These are phyloP conservation scores for Sinocyclocheilus anshuiensis DNA, from an alignment of 2,113 vertebrate genomes.

Conservation along the genomic window DNA sequence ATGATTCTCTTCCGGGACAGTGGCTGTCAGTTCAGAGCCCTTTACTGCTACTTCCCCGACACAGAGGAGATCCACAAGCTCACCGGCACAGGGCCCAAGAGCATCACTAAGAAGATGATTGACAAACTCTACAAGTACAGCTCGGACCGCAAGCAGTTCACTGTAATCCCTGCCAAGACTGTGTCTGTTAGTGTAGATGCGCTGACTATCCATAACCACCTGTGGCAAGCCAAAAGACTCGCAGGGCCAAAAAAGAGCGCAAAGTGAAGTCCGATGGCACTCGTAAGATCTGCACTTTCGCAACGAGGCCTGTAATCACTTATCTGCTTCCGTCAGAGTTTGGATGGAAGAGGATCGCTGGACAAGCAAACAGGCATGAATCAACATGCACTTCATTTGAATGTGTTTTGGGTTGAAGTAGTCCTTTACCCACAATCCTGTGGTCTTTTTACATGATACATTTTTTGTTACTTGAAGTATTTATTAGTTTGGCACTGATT, in stretches of 20 bases:
- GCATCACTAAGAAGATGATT: slow-evolving; percentile 88
- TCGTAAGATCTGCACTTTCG: slow-evolving; percentile 20
- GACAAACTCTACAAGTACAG: slow-evolving; percentile 91
- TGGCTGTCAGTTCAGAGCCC: slow-evolving; percentile 86
- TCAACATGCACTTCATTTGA: slow-evolving; percentile 53
- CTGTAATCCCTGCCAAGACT: slow-evolving; percentile 86
- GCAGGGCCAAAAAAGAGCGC: slow-evolving; percentile 84
- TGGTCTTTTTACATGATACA: slow-evolving; percentile 52
- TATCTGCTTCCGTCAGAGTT: slow-evolving; percentile 26
- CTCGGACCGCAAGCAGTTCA: slow-evolving; percentile 89
- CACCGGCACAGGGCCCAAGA: slow-evolving; percentile 83
- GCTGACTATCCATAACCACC: slow-evolving; percentile 86
- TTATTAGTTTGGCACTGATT: slow-evolving; percentile 78
- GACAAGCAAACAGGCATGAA: slow-evolving; percentile 34
- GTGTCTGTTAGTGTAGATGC: slow-evolving; percentile 89
- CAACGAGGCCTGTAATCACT: slow-evolving; percentile 54
- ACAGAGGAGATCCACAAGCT: slow-evolving; percentile 85
- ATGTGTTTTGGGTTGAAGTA: slow-evolving; percentile 64
- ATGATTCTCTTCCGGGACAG: slow-evolving; percentile 88
- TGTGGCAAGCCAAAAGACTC: slow-evolving; percentile 86
- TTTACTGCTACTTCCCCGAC: slow-evolving; percentile 86
- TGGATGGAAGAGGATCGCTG: slow-evolving; percentile 42
- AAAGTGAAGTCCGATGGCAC: slow-evolving; percentile 63
- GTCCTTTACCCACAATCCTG: slow-evolving; percentile 31
- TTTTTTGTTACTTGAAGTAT: slow-evolving; percentile 79